Evolutionary conservation across 2,888 invertebrate genomes (phyloP), one percentile per base, ranked within the genome.

Genomic region (Cerastis leucographa): DNA sequence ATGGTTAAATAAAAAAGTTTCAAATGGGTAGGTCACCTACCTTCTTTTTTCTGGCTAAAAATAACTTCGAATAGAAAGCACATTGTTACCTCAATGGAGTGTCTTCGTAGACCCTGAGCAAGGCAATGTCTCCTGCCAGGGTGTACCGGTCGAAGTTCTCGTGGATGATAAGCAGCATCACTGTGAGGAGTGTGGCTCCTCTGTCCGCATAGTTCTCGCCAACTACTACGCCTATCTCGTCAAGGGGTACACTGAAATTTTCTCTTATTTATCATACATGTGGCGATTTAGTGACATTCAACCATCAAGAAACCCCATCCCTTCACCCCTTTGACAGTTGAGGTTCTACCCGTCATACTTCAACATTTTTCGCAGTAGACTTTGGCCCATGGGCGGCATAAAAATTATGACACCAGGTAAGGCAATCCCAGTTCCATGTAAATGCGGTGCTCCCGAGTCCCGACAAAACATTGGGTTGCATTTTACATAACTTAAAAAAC

Each of bases 201-300:
- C 96, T 93, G 75, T 96, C 96, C 0, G 91, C 89, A 78, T 95
- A 96, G 77, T 91, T 95, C 85, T 96, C 94, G 0, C 95, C 96
- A 2, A 89, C 86, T 8, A 96, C 95, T 12, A 94, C 89, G 2
- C 87, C 87, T 56, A 96, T 68, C 75, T 96, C 95, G 2, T 87
- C 81, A 8, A 92, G 75, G 0, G 95, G 93, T 0, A 96, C 94
- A 56, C 96, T 96, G 89, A 29, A 91, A 89, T 69, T 17, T 56
- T 46, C 4, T 71, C 19, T 22, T 44, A 25, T 19, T 69, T 61
- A 35, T 42, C 29, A 59, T 8, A 25, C 9, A n/a, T 17, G 17
- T 12, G 54, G 11, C 1, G 3, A n/a, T 54, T 54, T n/a, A n/a
- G n/a, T 54, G n/a, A 56, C n/a, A 12, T 54, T 11, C 54, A 11